Conservation (phyloP, 2,797 vertebrate genomes). For the Neosilurus hyrtlii region DNA sequence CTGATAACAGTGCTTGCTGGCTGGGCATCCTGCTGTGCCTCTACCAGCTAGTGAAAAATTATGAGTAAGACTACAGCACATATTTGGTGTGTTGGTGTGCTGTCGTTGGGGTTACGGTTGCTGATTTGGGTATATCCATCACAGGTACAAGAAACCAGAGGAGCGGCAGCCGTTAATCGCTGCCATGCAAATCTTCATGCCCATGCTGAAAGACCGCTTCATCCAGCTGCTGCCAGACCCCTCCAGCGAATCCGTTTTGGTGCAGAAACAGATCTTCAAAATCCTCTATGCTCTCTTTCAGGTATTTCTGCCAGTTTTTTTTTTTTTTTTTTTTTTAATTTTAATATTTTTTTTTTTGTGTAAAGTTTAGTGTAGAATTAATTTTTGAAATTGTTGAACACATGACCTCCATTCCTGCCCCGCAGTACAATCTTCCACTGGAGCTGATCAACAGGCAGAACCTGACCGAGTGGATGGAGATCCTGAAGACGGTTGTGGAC, state of each 20-base stretch:
- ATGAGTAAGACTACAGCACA: slow-evolving; percentile 82
- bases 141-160: slow-evolving; percentile 96
- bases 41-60: slow-evolving; percentile 98
- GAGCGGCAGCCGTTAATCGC: slow-evolving; percentile 93
- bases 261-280: slow-evolving; percentile 99
- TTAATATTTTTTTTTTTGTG: background rate
- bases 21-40: slow-evolving; percentile 97
- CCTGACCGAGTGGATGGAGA: slow-evolving; percentile 98
- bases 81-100: too few relatives aligned
- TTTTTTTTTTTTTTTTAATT: background rate
- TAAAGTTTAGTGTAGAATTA: background rate
- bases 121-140: background rate
- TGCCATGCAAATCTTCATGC: slow-evolving; percentile 98
- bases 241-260: slow-evolving; percentile 92
- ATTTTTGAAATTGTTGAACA: background rate
- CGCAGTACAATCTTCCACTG: slow-evolving; percentile 93
- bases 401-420: background rate
- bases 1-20: slow-evolving; percentile 93
- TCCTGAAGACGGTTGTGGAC: slow-evolving; percentile 95
- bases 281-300: slow-evolving; percentile 99
- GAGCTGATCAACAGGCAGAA: slow-evolving; percentile 98
- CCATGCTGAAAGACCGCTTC: slow-evolving; percentile 94
- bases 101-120: background rate
- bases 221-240: slow-evolving; percentile 90
- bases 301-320: slow-evolving; percentile 68